A percentile compares a stretch with the other conserved stretches of the same genome.
These are phyloP conservation scores for Oriolus oriolus DNA, from an alignment of 2,113 vertebrate genomes.

Conservation along the genomic window DNA sequence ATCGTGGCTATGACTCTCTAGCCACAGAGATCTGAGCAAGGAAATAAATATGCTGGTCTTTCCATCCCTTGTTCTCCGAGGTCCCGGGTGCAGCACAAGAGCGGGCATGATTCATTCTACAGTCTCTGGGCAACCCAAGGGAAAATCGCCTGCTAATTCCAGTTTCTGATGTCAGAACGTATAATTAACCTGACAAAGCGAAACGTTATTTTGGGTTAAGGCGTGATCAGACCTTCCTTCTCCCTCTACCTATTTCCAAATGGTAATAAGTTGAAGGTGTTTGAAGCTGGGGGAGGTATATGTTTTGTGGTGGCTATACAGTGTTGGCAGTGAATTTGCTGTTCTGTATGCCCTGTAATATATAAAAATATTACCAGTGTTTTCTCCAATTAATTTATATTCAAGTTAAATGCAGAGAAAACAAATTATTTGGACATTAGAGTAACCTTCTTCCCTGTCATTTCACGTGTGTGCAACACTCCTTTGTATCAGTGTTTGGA, in stretches of 20 bases:
- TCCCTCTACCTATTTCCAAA: neutral
- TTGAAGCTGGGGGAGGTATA: neutral
- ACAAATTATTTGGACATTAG: neutral
- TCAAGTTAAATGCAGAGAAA: neutral
- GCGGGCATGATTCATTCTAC: neutral
- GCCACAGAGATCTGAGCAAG: neutral
- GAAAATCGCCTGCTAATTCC: conserved; percentile 27
- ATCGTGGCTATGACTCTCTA: neutral
- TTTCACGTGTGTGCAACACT: neutral
- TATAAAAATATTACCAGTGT: neutral
- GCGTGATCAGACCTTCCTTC: neutral
- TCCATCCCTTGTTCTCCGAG: neutral
- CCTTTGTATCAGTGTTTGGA: neutral
- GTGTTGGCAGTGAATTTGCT: neutral
- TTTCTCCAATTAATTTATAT: neutral
- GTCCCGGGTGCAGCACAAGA: neutral
- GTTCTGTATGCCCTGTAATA: neutral
- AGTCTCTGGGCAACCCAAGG: neutral
- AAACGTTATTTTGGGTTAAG: neutral
- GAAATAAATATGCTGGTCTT: neutral
- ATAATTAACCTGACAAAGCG: conserved; percentile 25
- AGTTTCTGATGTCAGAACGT: neutral
- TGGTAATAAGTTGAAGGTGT: neutral
- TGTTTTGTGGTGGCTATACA: neutral
- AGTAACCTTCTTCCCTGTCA: neutral